These are phyloP conservation scores for Diadema setosum DNA, from an alignment of 35 echinoderm and acorn worm genomes.

Conservation along the genomic window DNA sequence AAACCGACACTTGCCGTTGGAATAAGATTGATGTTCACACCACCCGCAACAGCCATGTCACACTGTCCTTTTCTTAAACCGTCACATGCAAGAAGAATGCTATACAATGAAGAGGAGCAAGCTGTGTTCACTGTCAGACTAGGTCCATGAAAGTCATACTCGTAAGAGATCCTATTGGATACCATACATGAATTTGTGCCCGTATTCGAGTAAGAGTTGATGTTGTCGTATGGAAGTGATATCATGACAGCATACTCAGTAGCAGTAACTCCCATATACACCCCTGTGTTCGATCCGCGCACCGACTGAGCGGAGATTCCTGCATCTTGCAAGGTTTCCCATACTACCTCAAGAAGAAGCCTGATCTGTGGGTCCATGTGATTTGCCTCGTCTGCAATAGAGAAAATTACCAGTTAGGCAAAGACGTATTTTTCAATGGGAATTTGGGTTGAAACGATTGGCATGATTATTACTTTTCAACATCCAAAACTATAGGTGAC, in stretches of 20 bases:
- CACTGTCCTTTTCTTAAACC: constrained; percentile 10
- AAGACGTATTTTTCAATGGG: not conserved
- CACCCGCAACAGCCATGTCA: constrained; percentile 50
- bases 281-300: constrained; percentile 45
- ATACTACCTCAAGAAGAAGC: constrained; percentile 44
- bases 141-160: constrained; percentile 10
- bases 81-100: constrained; percentile 38
- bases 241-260: not conserved
- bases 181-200: no score
- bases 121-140: constrained; percentile 48
- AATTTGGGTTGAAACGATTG: not conserved
- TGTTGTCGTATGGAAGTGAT: no score
- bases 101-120: constrained; percentile 54
- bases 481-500: no score
- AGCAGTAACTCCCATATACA: no score
- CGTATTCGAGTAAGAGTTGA: no score
- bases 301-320: constrained; percentile 15
- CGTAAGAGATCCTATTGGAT: no score
- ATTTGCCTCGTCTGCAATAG: constrained; percentile 39
- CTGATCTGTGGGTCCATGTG: constrained; percentile 45
- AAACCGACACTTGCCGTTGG: constrained; percentile 10
- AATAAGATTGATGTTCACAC: constrained; percentile 40
- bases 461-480: no score
- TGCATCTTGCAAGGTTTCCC: constrained; percentile 32
- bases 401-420: no score